Base-by-base conservation (phyloP, 64 coral and sea anemone species). In the Cladopsammia gracilis region DNA sequence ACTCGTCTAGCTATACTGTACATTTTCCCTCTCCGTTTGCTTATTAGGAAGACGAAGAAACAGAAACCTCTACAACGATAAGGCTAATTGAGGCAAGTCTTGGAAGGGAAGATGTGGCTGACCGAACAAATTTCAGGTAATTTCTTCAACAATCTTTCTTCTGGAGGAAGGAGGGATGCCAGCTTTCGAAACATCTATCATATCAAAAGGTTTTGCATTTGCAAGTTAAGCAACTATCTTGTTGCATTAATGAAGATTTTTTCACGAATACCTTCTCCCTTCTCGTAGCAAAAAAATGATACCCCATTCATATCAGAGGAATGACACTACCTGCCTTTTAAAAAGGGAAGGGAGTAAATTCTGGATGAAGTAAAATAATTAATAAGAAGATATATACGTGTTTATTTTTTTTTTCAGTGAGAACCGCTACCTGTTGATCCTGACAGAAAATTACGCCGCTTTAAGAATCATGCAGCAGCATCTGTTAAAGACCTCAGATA, bases 371-470 rank as follows among this genome's bases (percentile, higher is more conserved):
- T 34, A 34, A 34, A 34, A 34, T 2, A 34, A 2, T 34, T 34
- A 34, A 34, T 34, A 2, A 34, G 34, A 34, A 34, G 0, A 34
- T 34, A 34, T 34, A 34, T 16, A 59, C 5, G 49, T 87, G 8
- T 51, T 58, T 86, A 22, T 47, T 59, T 64, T 59, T 64, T 6
- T 71, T 58, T 3, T 48, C 45, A 96, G 95, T 70, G 95, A 91
- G 59, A 96, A 79, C 76, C 95, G 95, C 47, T 96, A 96, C 24
- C 84, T 96, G 70, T 59, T 96, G 26, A 86, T 96, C 16, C 76
- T 96, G 58, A 96, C 95, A 7, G 95, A 96, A 79, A 96, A 96
- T 81, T 92, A 87, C 56, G 89, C 95, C 42, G 95, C 95, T 2
- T 74, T 96, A 47, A 70, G 69, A 25, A 96, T 96, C 64, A 77